Evolutionary conservation across 2,797 vertebrate genomes (phyloP), one percentile per base, ranked within the genome.

Genomic region (Eutrigla gurnardus): DNA sequence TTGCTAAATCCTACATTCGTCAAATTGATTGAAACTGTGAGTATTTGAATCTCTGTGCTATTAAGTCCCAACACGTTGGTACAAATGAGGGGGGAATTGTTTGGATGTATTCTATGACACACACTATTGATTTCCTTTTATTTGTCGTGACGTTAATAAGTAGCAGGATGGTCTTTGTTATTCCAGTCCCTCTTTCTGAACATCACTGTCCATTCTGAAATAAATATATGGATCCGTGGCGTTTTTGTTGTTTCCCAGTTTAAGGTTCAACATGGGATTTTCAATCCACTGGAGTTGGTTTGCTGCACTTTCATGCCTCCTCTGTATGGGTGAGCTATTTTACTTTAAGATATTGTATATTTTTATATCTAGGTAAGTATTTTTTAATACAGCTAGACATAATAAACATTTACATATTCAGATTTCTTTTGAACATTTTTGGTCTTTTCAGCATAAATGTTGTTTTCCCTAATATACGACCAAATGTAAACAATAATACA

Each of bases 61-160:
- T 69, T 18, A 17, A 50, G 6, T 7, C 61, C 11, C 33, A 46
- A 70, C 50, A 7, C 32, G 32, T 14, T 1, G 6, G 0, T 37
- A 11, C 33, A 11, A 3, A 42, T 35, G 4, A 9, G 4, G 7
- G 2, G 9, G 9, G 15, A 49, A 15, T 43, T 35, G 12, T 25
- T 13, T 18, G 3, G 18, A 4, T 53, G 6, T 65, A 77, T 61
- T 67, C 7, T 43, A 10, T 60, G 25, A 71, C 39, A 61, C 50
- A 53, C 13, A 45, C 6, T 72, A 90, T 89, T 87, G 88, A 93
- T 87, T 33, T 68, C 4, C 13, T 74, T 80, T 78, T 86, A 54
- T 69, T 82, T 88, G 62, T 49, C n/a, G 15, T 55, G 7, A 60
- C 47, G 91, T 91, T 91, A 93, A 93, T 92, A 36, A 90, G 50